A percentile compares a stretch with the other conserved stretches of the same genome.
Conservation (phyloP, 2,888 invertebrate species). For the Cephus spinipes region DNA sequence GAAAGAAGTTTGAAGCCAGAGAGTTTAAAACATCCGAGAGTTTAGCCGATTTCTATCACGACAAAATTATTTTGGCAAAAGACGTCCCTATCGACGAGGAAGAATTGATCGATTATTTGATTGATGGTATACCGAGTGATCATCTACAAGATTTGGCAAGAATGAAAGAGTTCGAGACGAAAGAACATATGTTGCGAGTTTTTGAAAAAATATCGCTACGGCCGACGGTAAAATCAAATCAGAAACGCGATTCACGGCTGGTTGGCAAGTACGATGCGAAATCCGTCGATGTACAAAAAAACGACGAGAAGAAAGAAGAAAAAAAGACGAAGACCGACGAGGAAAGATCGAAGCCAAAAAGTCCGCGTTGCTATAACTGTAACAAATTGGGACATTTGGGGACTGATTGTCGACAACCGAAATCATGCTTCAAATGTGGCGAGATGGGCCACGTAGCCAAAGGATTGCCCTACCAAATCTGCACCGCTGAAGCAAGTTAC, state of each 20-base stretch:
- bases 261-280: background rate
- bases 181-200: no score
- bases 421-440: constrained; percentile 7
- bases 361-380: constrained; percentile 13
- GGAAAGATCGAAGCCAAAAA: background rate
- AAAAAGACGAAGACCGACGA: constrained; percentile 1
- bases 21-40: constrained; percentile 17
- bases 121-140: no score
- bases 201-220: constrained; percentile 8
- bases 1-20: constrained; percentile 21
- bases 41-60: constrained; percentile 20
- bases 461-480: constrained; percentile 2
- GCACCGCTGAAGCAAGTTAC: constrained; percentile 5
- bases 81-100: constrained; percentile 14
- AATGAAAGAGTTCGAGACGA: no score
- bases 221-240: constrained; percentile 1
- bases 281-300: background rate
- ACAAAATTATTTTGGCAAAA: constrained; percentile 18
- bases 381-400: constrained; percentile 7
- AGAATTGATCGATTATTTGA: no score
- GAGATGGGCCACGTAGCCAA: background rate
- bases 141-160: no score
- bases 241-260: background rate
- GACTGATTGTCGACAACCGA: background rate
- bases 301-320: constrained; percentile 3